Base-by-base conservation (phyloP, 2,113 vertebrate species). In the Hydrochoerus hydrochaeris region DNA sequence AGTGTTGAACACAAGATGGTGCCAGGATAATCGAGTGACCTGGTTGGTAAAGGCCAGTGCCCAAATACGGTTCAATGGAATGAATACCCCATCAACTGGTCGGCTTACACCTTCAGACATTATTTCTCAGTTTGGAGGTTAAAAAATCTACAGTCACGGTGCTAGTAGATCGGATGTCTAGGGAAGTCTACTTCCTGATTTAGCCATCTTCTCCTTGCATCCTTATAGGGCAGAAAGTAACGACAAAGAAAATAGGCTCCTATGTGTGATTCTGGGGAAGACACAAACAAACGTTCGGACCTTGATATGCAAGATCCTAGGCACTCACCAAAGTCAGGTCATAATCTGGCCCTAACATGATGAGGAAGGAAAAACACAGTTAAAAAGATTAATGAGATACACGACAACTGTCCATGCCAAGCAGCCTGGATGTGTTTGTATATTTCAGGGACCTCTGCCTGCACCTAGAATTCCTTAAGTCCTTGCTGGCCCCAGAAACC, bases 291-390 rank as follows among this genome's bases (percentile, higher is more conserved):
- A 19, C 54, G 5, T 57, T 75, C n/a, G 22, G 5, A 60, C 30
- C 65, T 1, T 35, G 16, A 41, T 41, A 35, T 3, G 19, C 57
- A 92, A 80, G 14, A 12, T 60, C 46, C 54, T 2, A 49, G 32
- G 28, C n/a, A 46, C 54, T 89, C 46, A 85, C 9, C 44, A 35
- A 85, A 89, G 4, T 24, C n/a, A 9, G 24, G 26, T 71, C 16
- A 28, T 26, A 60, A 73, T 57, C 38, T 60, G 35, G 22, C 22
- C 57, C 86, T 22, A 4, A n/a, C 28, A 0, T 35, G 67, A 32
- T 41, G 28, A 96, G 85, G 85, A 94, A 71, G 28, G 60, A 49
- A 95, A 94, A 63, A 65, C 20, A 62, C 26, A 30, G 49, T 38
- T 65, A 22, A 71, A 1, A 52, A 14, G 58, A 35, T 28, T 67